Base-by-base conservation (phyloP, 1,140 invertebrate species). In the Cotesia glomerata region DNA sequence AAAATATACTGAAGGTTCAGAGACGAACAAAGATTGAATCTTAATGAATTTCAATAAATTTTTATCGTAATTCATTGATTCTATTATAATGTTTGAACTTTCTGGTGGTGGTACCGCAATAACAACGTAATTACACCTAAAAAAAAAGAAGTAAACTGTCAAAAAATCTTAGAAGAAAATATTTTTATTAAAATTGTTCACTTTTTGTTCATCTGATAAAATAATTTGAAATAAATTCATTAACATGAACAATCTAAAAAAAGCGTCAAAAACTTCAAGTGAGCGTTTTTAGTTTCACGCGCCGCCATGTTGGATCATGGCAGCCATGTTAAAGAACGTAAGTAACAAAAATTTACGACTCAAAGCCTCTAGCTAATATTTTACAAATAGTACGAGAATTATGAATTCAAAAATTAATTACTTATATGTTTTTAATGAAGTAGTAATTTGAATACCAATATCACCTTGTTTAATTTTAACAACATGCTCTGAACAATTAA, bases 61-160 rank as follows among this genome's bases (percentile, higher is more conserved):
- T 51, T 64, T 13, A 5, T 72, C 62, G 45, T 70, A 62, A 4
- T 26, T 58, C 13, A 63, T 4, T 16, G 78, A 69, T 39, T 81
- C 66, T 9, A 79, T 75, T 0, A 32, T 18, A 5, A 83, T 80
- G 18, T 32, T 16, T 5, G 7, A n/a, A 32, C 65, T 77, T 35
- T 71, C 45, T 1, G 73, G 69, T 0, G 80, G 79, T 18, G 80
- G 77, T 11, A 81, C 72, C 0, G 80, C 79, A 32, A 83, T 9
- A 11, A 82, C 65, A 5, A 78, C 77, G 14, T 76, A 77, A 56
- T 76, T 63, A 49, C 80, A 82, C 74, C 81, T 82, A 13, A 26
- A 68, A 73, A 7, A 9, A 63, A 58, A 58, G 9, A 18, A 54
- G 1, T 54, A 45, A 62, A 4, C 4, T 26, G 9, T 35, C 4